These are phyloP conservation scores for Yponomeuta evonymella DNA, from an alignment of 2,888 invertebrate species.

Conservation along the genomic window DNA sequence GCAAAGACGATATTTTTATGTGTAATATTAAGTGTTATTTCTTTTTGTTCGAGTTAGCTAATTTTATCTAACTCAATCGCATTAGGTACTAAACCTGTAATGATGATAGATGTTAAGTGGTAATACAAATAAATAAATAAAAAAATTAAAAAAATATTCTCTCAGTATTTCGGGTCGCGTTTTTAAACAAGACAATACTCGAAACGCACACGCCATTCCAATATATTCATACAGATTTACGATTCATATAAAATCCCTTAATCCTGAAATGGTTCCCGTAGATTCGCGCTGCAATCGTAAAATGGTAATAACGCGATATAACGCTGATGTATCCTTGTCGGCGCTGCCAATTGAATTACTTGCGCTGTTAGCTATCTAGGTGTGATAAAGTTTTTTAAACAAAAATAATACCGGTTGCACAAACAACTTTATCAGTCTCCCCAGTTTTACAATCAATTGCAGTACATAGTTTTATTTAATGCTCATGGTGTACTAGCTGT, in stretches of 20 bases:
- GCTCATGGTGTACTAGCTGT: too few species aligned
- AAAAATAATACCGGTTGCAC: neutral
- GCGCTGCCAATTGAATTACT: neutral
- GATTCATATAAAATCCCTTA: neutral
- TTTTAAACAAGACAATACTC: neutral
- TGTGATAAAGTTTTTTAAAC: neutral
- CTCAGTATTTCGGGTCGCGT: too few species aligned
- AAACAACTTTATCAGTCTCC: neutral
- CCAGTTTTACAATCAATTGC: too few species aligned
- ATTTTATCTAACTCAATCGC: too few species aligned
- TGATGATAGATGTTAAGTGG: too few species aligned
- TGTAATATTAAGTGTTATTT: too few species aligned
- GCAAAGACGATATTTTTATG: too few species aligned
- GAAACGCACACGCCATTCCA: neutral
- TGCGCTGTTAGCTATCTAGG: neutral
- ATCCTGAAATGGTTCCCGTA: neutral
- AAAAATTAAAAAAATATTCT: too few species aligned
- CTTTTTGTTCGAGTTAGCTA: too few species aligned
- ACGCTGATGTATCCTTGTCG: neutral
- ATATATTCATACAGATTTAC: neutral
- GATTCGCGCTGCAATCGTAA: neutral
- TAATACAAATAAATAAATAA: too few species aligned
- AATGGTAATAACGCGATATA: constrained; percentile 1
- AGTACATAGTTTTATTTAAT: too few species aligned
- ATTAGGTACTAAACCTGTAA: too few species aligned